Conservation (phyloP, 92 coral and sea anemone genomes). For the Desmophyllum pertusum region DNA sequence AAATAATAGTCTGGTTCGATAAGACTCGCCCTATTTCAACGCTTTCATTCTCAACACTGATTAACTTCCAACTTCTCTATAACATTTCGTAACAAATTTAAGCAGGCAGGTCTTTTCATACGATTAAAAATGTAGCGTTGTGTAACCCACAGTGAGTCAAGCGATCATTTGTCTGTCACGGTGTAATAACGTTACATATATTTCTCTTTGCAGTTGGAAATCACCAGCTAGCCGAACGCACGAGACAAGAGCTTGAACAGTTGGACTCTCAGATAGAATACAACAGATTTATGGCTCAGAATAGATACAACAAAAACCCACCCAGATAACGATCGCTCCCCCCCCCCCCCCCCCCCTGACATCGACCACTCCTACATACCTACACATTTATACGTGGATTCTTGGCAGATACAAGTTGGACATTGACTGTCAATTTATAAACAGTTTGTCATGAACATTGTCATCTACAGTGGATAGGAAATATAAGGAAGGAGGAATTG, state of each 20-base stretch:
- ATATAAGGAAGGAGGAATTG: background rate
- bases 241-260: slow-evolving; percentile 63
- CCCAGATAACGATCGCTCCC: slow-evolving; percentile 29
- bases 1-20: background rate
- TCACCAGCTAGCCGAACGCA: slow-evolving; percentile 51
- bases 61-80: too few relatives aligned
- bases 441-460: background rate
- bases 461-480: background rate
- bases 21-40: too few relatives aligned
- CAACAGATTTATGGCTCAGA: slow-evolving; percentile 61
- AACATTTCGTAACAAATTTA: too few relatives aligned
- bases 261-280: slow-evolving; percentile 72
- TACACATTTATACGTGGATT: background rate
- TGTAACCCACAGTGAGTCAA: background rate
- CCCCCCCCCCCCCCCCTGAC: background rate
- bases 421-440: background rate
- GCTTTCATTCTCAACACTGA: too few relatives aligned
- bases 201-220: slow-evolving; percentile 24
- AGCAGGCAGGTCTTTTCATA: too few relatives aligned
- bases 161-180: background rate
- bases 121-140: background rate
- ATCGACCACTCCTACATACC: too few relatives aligned
- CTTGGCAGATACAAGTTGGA: background rate
- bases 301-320: slow-evolving; percentile 33
- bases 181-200: background rate